Evolutionary conservation across 2,113 vertebrate species (phyloP).

Genomic region (Casuarius casuarius): DNA sequence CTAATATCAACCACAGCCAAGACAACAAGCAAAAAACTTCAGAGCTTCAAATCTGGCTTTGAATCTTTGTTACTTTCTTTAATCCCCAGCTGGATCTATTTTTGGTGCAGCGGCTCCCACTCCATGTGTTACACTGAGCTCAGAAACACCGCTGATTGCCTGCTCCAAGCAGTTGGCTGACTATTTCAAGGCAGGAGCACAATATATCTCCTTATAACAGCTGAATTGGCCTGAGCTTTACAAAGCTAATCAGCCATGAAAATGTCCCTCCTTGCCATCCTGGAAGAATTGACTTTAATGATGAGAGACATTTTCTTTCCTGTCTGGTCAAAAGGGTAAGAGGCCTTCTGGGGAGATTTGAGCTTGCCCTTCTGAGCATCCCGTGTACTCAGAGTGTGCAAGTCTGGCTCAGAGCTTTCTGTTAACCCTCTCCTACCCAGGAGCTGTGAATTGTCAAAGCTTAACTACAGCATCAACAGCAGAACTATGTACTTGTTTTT

Average conservation of each 20-base stretch:
- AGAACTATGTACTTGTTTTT: not conserved
- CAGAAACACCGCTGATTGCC: not conserved
- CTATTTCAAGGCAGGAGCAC: not conserved
- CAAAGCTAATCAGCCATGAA: conserved; percentile 44
- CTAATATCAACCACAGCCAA: rapidly evolving
- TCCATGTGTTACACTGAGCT: rapidly evolving
- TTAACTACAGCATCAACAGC: not conserved
- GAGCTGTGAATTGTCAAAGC: not conserved
- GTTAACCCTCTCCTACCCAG: conserved; percentile 25
- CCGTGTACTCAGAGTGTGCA: not conserved
- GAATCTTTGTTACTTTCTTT: not conserved
- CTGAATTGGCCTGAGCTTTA: conserved; percentile 6
- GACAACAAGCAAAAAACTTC: not conserved
- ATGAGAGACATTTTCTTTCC: conserved; percentile 19
- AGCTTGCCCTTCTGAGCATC: not conserved
- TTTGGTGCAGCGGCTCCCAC: not conserved
- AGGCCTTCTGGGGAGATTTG: not conserved
- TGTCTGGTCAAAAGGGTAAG: conserved; percentile 13
- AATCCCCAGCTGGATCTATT: not conserved
- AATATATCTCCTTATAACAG: not conserved
- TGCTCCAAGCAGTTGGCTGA: not conserved
- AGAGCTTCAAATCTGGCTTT: not conserved
- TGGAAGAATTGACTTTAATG: conserved; percentile 47
- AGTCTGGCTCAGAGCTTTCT: not conserved
- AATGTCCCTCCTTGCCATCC: conserved; percentile 32